Percentiles rank a stretch among this genome's conserved stretches.
Conservation (phyloP, 2,797 vertebrate species). For the Typhlichthys subterraneus region DNA sequence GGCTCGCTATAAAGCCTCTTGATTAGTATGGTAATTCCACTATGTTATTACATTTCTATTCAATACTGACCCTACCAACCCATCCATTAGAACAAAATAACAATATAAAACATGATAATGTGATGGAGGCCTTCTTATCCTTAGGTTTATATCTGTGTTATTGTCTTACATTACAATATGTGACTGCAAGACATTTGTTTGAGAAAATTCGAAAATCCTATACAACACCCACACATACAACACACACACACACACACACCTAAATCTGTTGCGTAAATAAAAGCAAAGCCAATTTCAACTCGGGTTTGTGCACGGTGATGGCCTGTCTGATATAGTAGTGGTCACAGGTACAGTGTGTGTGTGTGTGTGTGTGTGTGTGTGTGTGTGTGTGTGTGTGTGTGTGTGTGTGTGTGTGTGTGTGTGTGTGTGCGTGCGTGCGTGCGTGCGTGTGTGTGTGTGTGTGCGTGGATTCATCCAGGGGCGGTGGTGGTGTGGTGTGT, state of each 20-base stretch:
- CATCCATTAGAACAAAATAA: too few species aligned
- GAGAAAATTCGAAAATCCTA: not conserved
- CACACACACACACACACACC: conserved; percentile 20
- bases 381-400: conserved; percentile 56
- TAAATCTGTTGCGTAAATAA: conserved; percentile 65
- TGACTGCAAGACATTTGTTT: too few species aligned
- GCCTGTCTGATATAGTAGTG: conserved; percentile 71
- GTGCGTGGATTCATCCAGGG: conserved; percentile 74
- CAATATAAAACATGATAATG: too few species aligned
- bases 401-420: conserved; percentile 50
- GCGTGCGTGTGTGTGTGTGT: conserved; percentile 37
- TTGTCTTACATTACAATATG: too few species aligned
- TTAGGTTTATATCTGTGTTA: too few species aligned
- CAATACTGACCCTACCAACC: too few species aligned
- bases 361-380: conserved; percentile 19
- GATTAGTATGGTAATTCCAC: too few species aligned
- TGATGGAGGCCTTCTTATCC: too few species aligned
- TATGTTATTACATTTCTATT: too few species aligned
- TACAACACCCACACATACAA: conserved; percentile 45
- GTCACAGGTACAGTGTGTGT: conserved; percentile 66
- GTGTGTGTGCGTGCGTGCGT: conserved; percentile 17
- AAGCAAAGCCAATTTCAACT: conserved; percentile 70
- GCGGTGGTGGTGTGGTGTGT: conserved; percentile 67
- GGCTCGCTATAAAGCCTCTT: too few species aligned
- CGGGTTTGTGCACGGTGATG: conserved; percentile 67